Evolutionary conservation across 1,140 invertebrate species (phyloP).

Genomic region (Phymorhynchus buccinoides): DNA sequence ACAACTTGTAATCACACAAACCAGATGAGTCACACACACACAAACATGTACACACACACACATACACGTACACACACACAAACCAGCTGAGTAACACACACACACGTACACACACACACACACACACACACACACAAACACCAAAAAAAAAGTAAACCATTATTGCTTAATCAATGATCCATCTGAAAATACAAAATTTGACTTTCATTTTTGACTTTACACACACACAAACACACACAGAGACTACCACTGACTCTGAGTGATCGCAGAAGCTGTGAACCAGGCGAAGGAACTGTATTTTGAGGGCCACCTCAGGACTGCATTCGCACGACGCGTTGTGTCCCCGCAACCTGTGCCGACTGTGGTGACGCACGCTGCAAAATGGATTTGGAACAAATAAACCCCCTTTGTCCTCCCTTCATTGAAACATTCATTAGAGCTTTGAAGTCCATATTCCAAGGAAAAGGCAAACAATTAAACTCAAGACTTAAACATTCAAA

Average conservation of each 20-base stretch:
- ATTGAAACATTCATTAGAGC: no score
- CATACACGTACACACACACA: not conserved
- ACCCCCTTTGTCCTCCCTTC: no score
- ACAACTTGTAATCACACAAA: not conserved
- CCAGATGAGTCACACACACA: not conserved
- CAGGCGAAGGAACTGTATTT: constrained; percentile 75
- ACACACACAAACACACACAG: not conserved
- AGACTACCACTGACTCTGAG: constrained; percentile 71
- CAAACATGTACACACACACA: not conserved
- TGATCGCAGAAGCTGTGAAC: constrained; percentile 76
- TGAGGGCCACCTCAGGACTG: constrained; percentile 75
- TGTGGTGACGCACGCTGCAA: constrained; percentile 67
- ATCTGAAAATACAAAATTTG: no score
- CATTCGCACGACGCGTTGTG: constrained; percentile 74
- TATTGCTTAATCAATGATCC: no score
- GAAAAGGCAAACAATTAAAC: no score
- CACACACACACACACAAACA: not conserved
- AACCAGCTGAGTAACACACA: no score
- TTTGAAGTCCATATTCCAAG: no score
- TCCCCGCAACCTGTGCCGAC: constrained; percentile 67
- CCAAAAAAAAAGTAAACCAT: not conserved
- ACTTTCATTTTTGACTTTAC: no score
- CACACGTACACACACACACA: not conserved
- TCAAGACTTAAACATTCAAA: no score
- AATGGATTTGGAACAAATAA: no score